phyloP scores from a whole-genome alignment of 2,113 vertebrate genomes.

The Dicerorhinus sumatrensis region DNA sequence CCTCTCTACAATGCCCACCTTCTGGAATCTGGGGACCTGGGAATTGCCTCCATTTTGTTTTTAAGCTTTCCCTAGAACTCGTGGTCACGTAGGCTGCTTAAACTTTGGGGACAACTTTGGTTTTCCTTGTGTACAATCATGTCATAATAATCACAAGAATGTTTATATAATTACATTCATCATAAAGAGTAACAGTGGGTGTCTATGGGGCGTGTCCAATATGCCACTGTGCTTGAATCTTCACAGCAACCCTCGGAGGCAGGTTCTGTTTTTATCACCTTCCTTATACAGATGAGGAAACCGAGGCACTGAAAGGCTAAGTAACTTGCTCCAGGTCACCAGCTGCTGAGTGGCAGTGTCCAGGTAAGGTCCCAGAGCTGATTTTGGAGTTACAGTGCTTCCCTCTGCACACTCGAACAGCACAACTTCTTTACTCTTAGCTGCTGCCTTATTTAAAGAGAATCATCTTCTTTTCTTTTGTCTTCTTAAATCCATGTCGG shows the following conservation, averaged over 20 bases:
- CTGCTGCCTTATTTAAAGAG: not conserved
- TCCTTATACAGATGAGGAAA: not conserved
- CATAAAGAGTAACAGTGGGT: too few relatives aligned
- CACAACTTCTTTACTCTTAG: not conserved
- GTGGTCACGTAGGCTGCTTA: not conserved
- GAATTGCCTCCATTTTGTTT: not conserved
- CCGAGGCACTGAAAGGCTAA: not conserved
- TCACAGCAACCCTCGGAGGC: not conserved
- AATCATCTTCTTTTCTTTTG: not conserved
- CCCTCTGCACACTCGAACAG: not conserved
- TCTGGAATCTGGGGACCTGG: not conserved
- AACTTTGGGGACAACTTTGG: not conserved
- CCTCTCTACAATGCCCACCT: rapidly evolving
- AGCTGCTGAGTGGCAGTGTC: not conserved
- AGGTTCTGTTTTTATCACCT: not conserved
- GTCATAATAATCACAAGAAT: not conserved
- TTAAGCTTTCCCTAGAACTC: not conserved
- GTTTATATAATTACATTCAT: not conserved
- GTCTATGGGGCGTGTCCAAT: rapidly evolving
- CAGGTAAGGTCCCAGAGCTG: not conserved
- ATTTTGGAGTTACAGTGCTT: not conserved
- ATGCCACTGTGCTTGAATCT: not conserved
- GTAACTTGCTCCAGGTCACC: not conserved
- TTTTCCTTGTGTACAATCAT: not conserved
- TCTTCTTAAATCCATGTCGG: not conserved